phyloP scores from a whole-genome alignment of 1,140 invertebrate species.

The Sitobion miscanthi region DNA sequence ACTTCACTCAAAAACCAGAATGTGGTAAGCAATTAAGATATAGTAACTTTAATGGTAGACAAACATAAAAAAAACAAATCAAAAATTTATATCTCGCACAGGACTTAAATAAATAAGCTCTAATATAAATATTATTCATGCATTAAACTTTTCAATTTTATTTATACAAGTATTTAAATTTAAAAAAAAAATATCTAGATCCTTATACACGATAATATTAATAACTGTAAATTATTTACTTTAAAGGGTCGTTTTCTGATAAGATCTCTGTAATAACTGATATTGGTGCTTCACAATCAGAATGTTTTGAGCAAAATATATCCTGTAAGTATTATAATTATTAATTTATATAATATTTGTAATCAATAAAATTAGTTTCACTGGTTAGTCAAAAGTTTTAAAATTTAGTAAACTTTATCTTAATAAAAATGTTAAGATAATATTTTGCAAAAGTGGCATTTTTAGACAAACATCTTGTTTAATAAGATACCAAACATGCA shows the following conservation, averaged over 20 bases:
- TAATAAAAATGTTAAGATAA: not conserved
- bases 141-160: not conserved
- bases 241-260: not conserved
- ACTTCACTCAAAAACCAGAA: not conserved
- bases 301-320: constrained; percentile 35
- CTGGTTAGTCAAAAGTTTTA: not conserved
- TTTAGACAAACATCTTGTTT: not conserved
- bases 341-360: too few species aligned
- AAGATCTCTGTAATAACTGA: constrained; percentile 17
- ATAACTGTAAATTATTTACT: constrained; percentile 20
- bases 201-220: not conserved
- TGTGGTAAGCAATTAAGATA: not conserved
- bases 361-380: not conserved
- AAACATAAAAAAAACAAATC: not conserved
- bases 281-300: constrained; percentile 13
- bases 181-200: not conserved
- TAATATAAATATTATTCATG: not conserved
- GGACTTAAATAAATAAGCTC: not conserved
- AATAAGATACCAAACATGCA: not conserved
- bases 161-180: too few species aligned
- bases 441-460: not conserved
- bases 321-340: constrained; percentile 22
- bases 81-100: not conserved
- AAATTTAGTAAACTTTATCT: not conserved
- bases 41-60: not conserved